Conservation (phyloP, 2,888 invertebrate genomes). For the Catocala fraxini region DNA sequence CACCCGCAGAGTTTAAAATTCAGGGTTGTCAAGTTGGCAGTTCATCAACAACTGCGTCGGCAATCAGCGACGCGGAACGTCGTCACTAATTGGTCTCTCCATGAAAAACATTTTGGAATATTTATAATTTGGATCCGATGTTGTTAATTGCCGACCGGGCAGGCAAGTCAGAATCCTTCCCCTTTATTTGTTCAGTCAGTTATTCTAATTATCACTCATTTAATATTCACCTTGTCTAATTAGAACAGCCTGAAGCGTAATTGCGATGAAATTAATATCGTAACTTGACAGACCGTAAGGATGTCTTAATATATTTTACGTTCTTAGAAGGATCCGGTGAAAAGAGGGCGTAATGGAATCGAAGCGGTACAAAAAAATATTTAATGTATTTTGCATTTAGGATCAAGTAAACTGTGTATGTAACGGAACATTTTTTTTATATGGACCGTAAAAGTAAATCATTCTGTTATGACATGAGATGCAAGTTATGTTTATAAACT, state of each 20-base stretch:
- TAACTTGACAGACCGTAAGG: background rate
- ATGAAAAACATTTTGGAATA: slow-evolving; percentile 34
- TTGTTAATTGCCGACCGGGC: slow-evolving; percentile 27
- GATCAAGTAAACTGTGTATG: too few species aligned
- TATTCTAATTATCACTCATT: slow-evolving; percentile 35
- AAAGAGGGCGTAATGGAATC: too few species aligned
- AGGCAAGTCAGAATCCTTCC: slow-evolving; percentile 17
- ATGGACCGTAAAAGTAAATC: too few species aligned
- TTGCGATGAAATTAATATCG: slow-evolving; percentile 29
- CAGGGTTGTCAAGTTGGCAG: slow-evolving; percentile 34
- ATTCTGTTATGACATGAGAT: too few species aligned
- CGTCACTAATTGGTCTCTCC: slow-evolving; percentile 42
- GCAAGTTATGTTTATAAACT: too few species aligned
- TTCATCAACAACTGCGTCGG: slow-evolving; percentile 37
- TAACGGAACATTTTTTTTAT: too few species aligned
- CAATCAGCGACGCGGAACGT: slow-evolving; percentile 46
- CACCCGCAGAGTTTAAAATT: slow-evolving; percentile 11
- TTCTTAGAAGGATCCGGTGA: too few species aligned
- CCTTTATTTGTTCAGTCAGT: slow-evolving; percentile 29
- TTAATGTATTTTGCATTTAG: too few species aligned
- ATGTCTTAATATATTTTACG: background rate
- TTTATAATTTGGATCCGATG: slow-evolving; percentile 37
- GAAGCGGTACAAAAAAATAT: too few species aligned
- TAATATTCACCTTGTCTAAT: slow-evolving; percentile 31
- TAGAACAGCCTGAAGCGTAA: slow-evolving; percentile 16